Evolutionary conservation across 2,888 invertebrate species (phyloP).

Genomic region (Troides helena): DNA sequence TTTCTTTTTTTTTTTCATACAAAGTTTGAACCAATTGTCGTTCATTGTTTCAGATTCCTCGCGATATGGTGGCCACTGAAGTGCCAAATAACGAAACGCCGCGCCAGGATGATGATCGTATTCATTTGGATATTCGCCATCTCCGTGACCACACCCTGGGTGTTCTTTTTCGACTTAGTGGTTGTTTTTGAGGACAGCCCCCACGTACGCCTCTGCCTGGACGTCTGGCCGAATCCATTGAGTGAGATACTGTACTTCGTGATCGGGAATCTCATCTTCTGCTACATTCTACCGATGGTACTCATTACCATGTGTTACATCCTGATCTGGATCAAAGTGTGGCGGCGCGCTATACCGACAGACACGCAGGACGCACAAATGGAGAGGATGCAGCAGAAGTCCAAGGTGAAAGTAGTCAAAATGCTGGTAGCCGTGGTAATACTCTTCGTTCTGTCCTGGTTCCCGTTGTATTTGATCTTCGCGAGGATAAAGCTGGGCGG

Average conservation of each 20-base stretch:
- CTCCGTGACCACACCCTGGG: conserved; percentile 93
- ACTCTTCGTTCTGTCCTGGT: conserved; percentile 95
- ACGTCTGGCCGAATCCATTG: conserved; percentile 91
- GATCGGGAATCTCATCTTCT: conserved; percentile 92
- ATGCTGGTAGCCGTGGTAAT: conserved; percentile 96
- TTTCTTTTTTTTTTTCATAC: too few species aligned
- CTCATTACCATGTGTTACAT: conserved; percentile 95
- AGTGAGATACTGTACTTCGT: conserved; percentile 93
- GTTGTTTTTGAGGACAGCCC: conserved; percentile 87
- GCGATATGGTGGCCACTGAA: conserved; percentile 97
- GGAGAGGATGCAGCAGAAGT: conserved; percentile 95
- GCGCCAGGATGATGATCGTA: conserved; percentile 92
- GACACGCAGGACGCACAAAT: conserved; percentile 95
- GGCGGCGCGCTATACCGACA: conserved; percentile 92
- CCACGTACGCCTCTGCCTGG: conserved; percentile 87
- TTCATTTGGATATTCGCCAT: conserved; percentile 94
- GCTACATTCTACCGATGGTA: conserved; percentile 94
- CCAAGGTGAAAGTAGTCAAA: conserved; percentile 96
- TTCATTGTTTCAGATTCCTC: conserved; percentile 88
- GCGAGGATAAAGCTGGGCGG: conserved; percentile 92
- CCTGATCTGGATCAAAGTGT: conserved; percentile 94
- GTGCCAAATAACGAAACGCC: conserved; percentile 92
- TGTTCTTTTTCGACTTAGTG: conserved; percentile 92
- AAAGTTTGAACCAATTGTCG: too few species aligned
- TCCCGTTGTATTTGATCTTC: conserved; percentile 94